These are phyloP conservation scores for Selene dorsalis DNA, from an alignment of 2,797 vertebrate genomes.

Conservation along the genomic window DNA sequence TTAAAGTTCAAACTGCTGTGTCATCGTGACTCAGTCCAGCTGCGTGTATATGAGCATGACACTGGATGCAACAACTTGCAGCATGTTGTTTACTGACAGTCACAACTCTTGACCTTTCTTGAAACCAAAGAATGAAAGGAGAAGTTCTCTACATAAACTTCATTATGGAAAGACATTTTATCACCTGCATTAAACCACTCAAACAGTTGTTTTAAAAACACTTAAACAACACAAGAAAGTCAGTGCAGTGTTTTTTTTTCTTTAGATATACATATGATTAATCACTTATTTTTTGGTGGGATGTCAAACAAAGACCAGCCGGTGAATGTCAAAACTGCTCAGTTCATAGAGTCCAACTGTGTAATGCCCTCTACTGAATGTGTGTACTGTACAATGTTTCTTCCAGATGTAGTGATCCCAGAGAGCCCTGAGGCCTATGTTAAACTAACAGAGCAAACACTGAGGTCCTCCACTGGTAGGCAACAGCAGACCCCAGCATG, in stretches of 20 bases:
- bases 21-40: neutral
- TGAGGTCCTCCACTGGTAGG: slow-evolving; percentile 92
- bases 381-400: slow-evolving; percentile 86
- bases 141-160: neutral
- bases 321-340: neutral
- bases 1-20: neutral
- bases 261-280: neutral
- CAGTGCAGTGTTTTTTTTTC: neutral
- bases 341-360: slow-evolving; percentile 35
- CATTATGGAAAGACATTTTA: too few species aligned
- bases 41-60: neutral
- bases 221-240: too few species aligned
- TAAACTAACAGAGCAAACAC: slow-evolving; percentile 92
- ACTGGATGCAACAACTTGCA: neutral
- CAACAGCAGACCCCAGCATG: slow-evolving; percentile 77
- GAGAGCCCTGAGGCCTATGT: slow-evolving; percentile 93
- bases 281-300: neutral
- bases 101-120: slow-evolving; percentile 5
- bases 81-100: neutral
- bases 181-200: too few species aligned
- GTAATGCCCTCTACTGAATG: slow-evolving; percentile 64
- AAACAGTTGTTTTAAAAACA: too few species aligned
- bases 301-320: neutral
- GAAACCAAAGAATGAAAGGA: neutral
- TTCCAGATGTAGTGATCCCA: slow-evolving; percentile 93